Conservation (phyloP, 2,113 vertebrate genomes). For the Circaetus cinerascens region DNA sequence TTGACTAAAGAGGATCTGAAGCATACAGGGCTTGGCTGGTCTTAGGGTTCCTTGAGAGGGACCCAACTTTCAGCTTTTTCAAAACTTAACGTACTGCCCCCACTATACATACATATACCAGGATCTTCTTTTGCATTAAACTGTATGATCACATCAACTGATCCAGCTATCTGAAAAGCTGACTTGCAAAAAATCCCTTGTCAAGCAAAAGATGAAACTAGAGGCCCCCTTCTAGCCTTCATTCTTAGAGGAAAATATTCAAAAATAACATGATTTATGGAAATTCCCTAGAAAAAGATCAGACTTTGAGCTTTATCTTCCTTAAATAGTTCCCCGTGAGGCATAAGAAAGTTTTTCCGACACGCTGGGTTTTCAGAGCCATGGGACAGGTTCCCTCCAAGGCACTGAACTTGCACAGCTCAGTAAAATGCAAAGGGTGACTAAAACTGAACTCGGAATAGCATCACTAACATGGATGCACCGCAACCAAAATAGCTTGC, state of each 20-base stretch:
- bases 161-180: neutral
- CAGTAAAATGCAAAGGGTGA: neutral
- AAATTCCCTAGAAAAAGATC: neutral
- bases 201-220: neutral
- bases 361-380: neutral
- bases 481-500: accelerated
- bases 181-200: neutral
- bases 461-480: accelerated
- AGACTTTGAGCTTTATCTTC: neutral
- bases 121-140: neutral
- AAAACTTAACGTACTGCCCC: neutral
- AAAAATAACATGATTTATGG: neutral
- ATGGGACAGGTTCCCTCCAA: neutral
- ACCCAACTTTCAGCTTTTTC: neutral
- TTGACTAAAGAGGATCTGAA: neutral
- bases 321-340: neutral
- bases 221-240: neutral
- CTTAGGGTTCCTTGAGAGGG: neutral
- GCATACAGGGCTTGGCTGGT: neutral
- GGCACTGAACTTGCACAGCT: neutral
- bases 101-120: neutral
- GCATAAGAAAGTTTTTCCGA: neutral
- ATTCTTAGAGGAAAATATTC: neutral
- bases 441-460: accelerated
- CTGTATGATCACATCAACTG: neutral